phyloP scores from a whole-genome alignment of 1,140 invertebrate species.

The Orussus abietinus region DNA sequence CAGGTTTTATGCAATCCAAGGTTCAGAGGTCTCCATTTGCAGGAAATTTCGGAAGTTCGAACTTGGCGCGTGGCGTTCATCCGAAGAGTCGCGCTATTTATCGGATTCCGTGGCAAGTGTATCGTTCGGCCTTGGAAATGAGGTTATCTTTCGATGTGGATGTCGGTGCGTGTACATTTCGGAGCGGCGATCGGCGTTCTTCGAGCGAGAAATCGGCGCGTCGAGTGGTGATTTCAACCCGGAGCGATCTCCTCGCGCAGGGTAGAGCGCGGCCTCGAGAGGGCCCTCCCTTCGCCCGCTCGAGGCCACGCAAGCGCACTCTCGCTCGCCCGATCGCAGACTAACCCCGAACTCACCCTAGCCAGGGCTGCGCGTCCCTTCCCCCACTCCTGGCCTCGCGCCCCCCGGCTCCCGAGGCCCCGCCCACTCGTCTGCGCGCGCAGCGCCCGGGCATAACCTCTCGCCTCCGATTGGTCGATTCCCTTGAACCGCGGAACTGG shows the following conservation, averaged over 20 bases:
- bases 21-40: too few species aligned
- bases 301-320: constrained; percentile 45
- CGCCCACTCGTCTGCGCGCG: constrained; percentile 4
- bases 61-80: too few species aligned
- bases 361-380: constrained; percentile 11
- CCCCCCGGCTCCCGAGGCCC: neutral
- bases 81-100: too few species aligned
- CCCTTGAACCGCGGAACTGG: neutral
- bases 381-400: neutral
- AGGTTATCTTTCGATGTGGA: neutral
- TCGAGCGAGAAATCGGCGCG: neutral
- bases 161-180: neutral
- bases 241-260: too few species aligned
- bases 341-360: constrained; percentile 32
- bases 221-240: too few species aligned
- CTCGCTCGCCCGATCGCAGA: constrained; percentile 39
- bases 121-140: neutral
- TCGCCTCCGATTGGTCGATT: constrained; percentile 1
- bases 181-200: neutral
- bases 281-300: constrained; percentile 14
- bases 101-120: too few species aligned
- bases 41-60: too few species aligned
- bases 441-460: neutral
- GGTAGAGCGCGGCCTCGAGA: neutral
- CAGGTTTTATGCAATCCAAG: too few species aligned